A percentile compares a stretch with the other conserved stretches of the same genome.
These are phyloP conservation scores for Xylota sylvarum DNA, from an alignment of 2,888 invertebrate species.

Conservation along the genomic window DNA sequence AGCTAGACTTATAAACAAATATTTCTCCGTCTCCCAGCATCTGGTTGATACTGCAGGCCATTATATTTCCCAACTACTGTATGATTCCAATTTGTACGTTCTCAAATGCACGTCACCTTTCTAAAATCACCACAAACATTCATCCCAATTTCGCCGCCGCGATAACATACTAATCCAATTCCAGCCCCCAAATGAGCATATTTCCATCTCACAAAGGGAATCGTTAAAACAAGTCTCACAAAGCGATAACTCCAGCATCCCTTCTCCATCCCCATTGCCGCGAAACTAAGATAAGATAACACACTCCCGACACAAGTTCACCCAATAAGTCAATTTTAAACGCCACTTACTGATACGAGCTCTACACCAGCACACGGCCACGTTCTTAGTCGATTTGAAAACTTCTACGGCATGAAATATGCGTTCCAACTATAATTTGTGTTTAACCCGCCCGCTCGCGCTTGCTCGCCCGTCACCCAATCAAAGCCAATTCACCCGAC, in stretches of 20 bases:
- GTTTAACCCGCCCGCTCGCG: conserved; percentile 21
- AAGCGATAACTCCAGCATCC: conserved; percentile 29
- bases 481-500: conserved; percentile 7
- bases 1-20: too few relatives aligned
- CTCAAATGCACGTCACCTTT: background rate
- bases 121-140: background rate
- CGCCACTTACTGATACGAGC: conserved; percentile 61
- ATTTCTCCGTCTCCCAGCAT: too few relatives aligned
- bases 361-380: conserved; percentile 20
- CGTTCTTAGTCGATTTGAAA: conserved; percentile 23
- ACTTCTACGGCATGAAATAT: conserved; percentile 48
- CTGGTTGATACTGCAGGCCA: too few relatives aligned
- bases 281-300: conserved; percentile 52
- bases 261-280: background rate
- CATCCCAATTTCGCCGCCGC: background rate
- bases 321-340: conserved; percentile 66
- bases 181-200: conserved; percentile 6
- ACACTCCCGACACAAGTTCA: conserved; percentile 63
- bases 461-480: too few relatives aligned
- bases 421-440: conserved; percentile 47
- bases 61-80: too few relatives aligned
- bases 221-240: conserved; percentile 25
- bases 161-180: conserved; percentile 17
- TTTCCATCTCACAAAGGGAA: conserved; percentile 24
- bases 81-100: too few relatives aligned